Evolutionary conservation across 2,797 vertebrate genomes (phyloP).

Genomic region (Bovichtus variegatus): DNA sequence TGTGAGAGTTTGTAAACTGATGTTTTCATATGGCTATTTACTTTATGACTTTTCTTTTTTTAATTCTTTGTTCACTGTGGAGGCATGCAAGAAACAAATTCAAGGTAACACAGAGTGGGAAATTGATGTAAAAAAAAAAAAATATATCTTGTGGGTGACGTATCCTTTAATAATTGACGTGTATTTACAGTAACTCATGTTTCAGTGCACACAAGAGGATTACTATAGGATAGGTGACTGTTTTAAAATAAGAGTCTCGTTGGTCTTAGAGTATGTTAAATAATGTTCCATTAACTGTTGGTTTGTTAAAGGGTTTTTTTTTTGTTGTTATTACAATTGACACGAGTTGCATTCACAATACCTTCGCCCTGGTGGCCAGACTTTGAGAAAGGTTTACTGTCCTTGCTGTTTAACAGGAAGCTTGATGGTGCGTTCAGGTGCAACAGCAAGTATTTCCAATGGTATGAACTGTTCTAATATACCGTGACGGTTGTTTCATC

Average conservation of each 20-base stretch:
- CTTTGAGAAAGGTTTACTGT: not conserved
- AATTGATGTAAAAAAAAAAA: too few relatives aligned
- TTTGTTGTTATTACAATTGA: not conserved
- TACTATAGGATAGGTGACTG: not conserved
- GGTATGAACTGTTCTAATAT: not conserved
- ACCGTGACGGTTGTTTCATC: not conserved
- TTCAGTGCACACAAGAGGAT: not conserved
- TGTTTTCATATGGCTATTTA: too few relatives aligned
- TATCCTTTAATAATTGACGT: not conserved
- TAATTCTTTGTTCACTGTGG: too few relatives aligned
- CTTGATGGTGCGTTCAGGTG: not conserved
- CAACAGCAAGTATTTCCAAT: not conserved
- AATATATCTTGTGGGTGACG: too few relatives aligned
- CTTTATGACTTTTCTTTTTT: too few relatives aligned
- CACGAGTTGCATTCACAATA: not conserved
- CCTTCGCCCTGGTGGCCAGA: not conserved
- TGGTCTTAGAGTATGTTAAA: not conserved
- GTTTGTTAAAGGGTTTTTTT: not conserved
- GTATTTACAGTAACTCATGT: not conserved
- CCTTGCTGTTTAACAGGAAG: not conserved
- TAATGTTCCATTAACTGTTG: not conserved
- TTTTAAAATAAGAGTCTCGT: not conserved
- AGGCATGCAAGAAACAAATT: too few relatives aligned
- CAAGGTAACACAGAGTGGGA: too few relatives aligned
- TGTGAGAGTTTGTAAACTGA: too few relatives aligned